phyloP scores from a whole-genome alignment of 2,888 invertebrate species.

The Idaea aversata region DNA sequence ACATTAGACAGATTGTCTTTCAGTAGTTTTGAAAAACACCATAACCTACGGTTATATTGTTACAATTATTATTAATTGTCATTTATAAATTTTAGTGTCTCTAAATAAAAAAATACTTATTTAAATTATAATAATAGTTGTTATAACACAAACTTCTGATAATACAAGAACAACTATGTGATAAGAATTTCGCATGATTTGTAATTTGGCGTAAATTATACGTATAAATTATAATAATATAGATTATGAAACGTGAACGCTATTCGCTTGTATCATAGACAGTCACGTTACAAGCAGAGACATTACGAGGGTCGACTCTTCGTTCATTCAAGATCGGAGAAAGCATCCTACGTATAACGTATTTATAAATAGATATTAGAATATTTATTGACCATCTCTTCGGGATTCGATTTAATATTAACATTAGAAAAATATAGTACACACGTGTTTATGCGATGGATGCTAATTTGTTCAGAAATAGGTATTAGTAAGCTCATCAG shows the following conservation, averaged over 20 bases:
- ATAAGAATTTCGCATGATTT: not conserved
- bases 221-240: too few species aligned
- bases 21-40: too few species aligned
- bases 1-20: too few species aligned
- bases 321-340: slow-evolving; percentile 77
- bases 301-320: slow-evolving; percentile 72
- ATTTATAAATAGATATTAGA: slow-evolving; percentile 76
- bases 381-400: slow-evolving; percentile 75
- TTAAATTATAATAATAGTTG: too few species aligned
- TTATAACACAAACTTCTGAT: too few species aligned
- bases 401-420: slow-evolving; percentile 75
- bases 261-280: slow-evolving; percentile 31
- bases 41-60: too few species aligned
- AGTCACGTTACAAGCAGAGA: slow-evolving; percentile 51
- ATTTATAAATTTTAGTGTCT: too few species aligned
- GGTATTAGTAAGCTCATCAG: slow-evolving; percentile 11
- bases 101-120: too few species aligned
- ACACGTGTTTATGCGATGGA: slow-evolving; percentile 56
- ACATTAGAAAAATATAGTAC: slow-evolving; percentile 69
- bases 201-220: not conserved
- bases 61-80: too few species aligned
- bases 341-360: slow-evolving; percentile 75
- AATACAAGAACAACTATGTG: not conserved
- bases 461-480: slow-evolving; percentile 47
- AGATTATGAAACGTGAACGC: slow-evolving; percentile 21